A percentile compares a stretch with the other conserved stretches of the same genome.
These are phyloP conservation scores for Holacanthella duospinosa DNA, from an alignment of 2,888 invertebrate genomes.

Conservation along the genomic window DNA sequence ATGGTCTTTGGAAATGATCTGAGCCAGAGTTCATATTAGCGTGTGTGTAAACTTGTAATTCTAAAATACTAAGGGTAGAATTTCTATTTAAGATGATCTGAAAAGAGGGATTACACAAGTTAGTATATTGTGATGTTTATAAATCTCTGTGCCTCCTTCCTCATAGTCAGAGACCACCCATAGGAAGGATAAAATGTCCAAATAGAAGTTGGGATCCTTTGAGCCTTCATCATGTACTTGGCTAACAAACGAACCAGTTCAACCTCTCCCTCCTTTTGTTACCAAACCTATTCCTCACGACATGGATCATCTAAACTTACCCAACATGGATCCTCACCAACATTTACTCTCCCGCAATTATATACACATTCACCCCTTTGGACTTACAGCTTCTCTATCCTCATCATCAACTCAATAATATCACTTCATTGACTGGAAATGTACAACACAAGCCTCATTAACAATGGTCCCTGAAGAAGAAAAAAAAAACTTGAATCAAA, in stretches of 20 bases:
- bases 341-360: too few species aligned
- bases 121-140: neutral
- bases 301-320: too few species aligned
- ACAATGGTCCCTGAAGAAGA: neutral
- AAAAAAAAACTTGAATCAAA: neutral
- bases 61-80: neutral
- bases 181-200: neutral
- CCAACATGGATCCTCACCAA: too few species aligned
- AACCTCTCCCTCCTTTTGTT: too few species aligned
- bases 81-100: constrained; percentile 2
- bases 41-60: constrained; percentile 3
- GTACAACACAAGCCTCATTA: neutral
- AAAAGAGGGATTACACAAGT: constrained; percentile 6
- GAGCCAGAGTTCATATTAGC: constrained; percentile 2
- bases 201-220: neutral
- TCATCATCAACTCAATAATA: neutral
- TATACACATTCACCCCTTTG: neutral
- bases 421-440: neutral
- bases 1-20: neutral
- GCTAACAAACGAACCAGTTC: neutral
- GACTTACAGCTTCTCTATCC: neutral
- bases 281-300: too few species aligned
- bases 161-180: constrained; percentile 3
- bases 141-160: constrained; percentile 6
- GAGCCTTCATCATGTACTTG: neutral